A percentile compares a stretch with the other conserved stretches of the same genome.
Conservation (phyloP, 2,797 vertebrate genomes). For the Lutjanus campechanus region DNA sequence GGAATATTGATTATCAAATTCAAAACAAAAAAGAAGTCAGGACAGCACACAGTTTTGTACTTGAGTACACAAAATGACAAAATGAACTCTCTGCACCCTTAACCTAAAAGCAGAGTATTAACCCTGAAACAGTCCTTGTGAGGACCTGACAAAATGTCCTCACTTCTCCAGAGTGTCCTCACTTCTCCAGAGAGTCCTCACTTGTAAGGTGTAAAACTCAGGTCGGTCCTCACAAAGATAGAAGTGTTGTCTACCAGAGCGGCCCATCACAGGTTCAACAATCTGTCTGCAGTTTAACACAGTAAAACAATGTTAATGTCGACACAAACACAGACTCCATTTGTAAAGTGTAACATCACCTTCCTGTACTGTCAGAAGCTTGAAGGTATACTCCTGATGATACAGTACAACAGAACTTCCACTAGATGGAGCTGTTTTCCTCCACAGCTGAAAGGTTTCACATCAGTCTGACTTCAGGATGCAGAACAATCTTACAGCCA, state of each 20-base stretch:
- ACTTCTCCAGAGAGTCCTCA: background rate
- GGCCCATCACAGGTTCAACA: background rate
- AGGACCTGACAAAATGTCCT: background rate
- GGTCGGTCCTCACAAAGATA: background rate
- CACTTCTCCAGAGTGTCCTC: background rate
- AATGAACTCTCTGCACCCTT: no score
- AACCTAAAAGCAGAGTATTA: background rate
- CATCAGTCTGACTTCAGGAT: background rate
- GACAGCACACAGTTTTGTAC: no score
- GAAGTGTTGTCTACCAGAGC: background rate
- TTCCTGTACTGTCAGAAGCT: background rate
- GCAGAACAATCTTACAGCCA: background rate
- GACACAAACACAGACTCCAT: background rate
- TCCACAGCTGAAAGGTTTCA: background rate
- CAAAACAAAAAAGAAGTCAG: no score
- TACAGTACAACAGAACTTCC: background rate
- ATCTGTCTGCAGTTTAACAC: background rate
- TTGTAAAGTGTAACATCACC: background rate
- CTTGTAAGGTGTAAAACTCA: background rate
- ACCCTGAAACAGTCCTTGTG: background rate
- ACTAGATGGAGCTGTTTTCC: background rate
- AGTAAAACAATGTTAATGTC: background rate
- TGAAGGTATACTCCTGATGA: background rate
- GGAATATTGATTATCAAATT: no score
- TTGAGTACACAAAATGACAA: no score